These are phyloP conservation scores for Rhinophrynus dorsalis DNA, from an alignment of 2,797 vertebrate species.

Conservation along the genomic window DNA sequence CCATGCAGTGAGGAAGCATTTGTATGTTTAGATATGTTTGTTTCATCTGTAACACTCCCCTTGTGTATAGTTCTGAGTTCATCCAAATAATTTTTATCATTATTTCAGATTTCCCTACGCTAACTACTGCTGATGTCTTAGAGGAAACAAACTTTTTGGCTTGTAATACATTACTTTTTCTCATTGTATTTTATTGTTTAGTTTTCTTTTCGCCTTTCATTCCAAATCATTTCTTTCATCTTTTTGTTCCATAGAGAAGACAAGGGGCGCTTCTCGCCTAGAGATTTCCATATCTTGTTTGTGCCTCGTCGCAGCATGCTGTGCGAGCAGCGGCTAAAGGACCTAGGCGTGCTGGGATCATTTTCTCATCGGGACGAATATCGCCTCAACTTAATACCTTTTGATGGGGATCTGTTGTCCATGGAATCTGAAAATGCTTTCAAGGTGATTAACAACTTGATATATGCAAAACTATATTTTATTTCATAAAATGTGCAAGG, in stretches of 20 bases:
- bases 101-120: no score
- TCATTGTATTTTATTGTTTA: no score
- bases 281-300: slow-evolving; percentile 95
- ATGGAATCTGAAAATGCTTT: slow-evolving; percentile 96
- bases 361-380: slow-evolving; percentile 93
- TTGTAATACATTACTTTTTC: no score
- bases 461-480: no score
- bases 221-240: neutral
- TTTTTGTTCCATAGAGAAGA: slow-evolving; percentile 79
- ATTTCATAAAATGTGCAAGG: no score
- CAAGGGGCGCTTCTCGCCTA: slow-evolving; percentile 73
- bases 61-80: no score
- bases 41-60: no score
- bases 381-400: slow-evolving; percentile 93
- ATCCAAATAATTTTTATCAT: no score
- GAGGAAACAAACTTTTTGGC: no score
- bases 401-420: slow-evolving; percentile 93
- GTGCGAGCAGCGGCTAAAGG: slow-evolving; percentile 93
- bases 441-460: slow-evolving; percentile 73
- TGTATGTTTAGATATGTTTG: no score
- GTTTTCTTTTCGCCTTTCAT: neutral
- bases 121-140: no score
- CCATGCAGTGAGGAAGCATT: no score
- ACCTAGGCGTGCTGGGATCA: slow-evolving; percentile 87
- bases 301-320: slow-evolving; percentile 92